Percentiles rank a stretch among this genome's conserved stretches.
These are phyloP conservation scores for Chesias legatella DNA, from an alignment of 2,888 invertebrate species.

Conservation along the genomic window DNA sequence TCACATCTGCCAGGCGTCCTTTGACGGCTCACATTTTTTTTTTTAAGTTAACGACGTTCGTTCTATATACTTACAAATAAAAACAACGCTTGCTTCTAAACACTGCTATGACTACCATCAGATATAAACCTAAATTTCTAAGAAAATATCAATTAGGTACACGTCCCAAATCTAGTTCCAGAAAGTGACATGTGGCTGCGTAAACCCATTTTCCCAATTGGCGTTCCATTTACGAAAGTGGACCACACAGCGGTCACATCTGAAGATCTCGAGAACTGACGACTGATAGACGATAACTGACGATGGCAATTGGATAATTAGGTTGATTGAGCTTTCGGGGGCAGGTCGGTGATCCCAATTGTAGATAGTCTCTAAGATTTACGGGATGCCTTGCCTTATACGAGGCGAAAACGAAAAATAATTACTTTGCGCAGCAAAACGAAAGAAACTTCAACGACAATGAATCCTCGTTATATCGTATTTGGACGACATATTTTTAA, in stretches of 20 bases:
- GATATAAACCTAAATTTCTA: too few species aligned
- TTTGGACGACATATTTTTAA: too few species aligned
- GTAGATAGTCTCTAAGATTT: slow-evolving; percentile 6
- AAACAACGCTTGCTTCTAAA: too few species aligned
- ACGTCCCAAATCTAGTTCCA: slow-evolving; percentile 11
- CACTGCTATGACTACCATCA: too few species aligned
- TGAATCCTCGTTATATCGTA: too few species aligned
- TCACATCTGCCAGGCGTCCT: too few species aligned
- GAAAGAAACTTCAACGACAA: too few species aligned
- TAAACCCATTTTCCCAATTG: slow-evolving; percentile 29
- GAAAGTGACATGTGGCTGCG: slow-evolving; percentile 10
- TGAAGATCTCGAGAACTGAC: slow-evolving; percentile 45
- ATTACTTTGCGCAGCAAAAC: neutral
- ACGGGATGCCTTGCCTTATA: neutral
- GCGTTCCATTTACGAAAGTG: slow-evolving; percentile 36
- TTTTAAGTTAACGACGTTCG: too few species aligned
- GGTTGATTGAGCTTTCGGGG: slow-evolving; percentile 31
- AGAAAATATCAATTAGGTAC: slow-evolving; percentile 4
- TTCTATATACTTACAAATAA: too few species aligned
- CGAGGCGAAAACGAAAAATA: too few species aligned
- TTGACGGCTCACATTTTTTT: too few species aligned
- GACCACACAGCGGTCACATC: slow-evolving; percentile 30
- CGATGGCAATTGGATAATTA: slow-evolving; percentile 61
- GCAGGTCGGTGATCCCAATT: slow-evolving; percentile 15
- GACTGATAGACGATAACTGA: slow-evolving; percentile 50